A percentile compares a stretch with the other conserved stretches of the same genome.
Evolutionary conservation across 2,113 vertebrate genomes (phyloP).

Genomic region (Chascanopsetta lugubris): DNA sequence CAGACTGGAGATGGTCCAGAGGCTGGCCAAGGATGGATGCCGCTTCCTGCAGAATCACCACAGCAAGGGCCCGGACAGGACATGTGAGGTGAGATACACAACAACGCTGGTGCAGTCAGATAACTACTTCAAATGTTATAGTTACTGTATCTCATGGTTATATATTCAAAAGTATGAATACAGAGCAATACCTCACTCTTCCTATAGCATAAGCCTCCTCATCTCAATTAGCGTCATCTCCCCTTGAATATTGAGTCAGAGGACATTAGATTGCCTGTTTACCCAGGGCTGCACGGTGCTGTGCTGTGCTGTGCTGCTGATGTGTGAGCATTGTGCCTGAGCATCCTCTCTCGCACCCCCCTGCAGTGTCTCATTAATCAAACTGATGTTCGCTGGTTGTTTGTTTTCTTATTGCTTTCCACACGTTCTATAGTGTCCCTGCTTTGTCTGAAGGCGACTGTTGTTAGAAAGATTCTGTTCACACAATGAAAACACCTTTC

Average conservation of each 20-base stretch:
- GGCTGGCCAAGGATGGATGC: conserved; percentile 89
- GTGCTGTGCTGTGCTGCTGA: conserved; percentile 1
- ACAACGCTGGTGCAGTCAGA: conserved; percentile 12
- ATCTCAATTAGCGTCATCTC: conserved; percentile 14
- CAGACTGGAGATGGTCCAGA: conserved; percentile 91
- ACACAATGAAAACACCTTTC: conserved; percentile 1
- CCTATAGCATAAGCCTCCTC: conserved; percentile 20
- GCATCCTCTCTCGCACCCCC: background rate
- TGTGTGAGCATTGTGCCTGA: conserved; percentile 9
- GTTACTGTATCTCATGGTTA: too few species aligned
- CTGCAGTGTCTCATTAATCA: conserved; percentile 44
- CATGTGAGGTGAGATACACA: conserved; percentile 84
- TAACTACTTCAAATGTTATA: background rate
- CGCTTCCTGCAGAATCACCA: conserved; percentile 87
- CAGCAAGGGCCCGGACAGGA: conserved; percentile 81
- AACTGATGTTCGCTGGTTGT: conserved; percentile 27
- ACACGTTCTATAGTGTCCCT: background rate
- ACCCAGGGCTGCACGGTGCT: conserved; percentile 1
- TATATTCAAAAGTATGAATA: background rate
- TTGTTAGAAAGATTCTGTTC: conserved; percentile 17
- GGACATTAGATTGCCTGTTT: conserved; percentile 9
- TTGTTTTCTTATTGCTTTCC: conserved; percentile 28
- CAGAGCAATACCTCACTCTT: too few species aligned
- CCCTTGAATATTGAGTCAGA: conserved; percentile 10
- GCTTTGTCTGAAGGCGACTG: conserved; percentile 21